Evolutionary conservation across 2,797 vertebrate genomes (phyloP).

Genomic region (Salmo trutta): DNA sequence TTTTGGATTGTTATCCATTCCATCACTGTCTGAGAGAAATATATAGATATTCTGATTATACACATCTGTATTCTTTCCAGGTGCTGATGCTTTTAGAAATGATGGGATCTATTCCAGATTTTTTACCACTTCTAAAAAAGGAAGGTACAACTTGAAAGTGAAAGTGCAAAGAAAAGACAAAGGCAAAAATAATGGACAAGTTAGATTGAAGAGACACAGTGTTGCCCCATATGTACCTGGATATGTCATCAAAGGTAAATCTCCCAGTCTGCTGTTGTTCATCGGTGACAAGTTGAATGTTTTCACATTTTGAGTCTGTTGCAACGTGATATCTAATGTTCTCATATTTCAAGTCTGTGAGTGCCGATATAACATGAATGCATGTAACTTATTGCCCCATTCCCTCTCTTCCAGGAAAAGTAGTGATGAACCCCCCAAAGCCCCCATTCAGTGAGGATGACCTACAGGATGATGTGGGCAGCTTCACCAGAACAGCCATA

Average conservation of each 20-base stretch:
- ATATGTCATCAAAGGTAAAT: constrained; percentile 59
- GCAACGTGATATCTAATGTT: neutral
- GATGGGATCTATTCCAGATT: constrained; percentile 71
- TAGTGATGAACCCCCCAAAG: constrained; percentile 63
- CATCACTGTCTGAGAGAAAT: neutral
- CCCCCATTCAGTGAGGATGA: constrained; percentile 22
- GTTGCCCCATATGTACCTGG: constrained; percentile 60
- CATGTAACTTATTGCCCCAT: neutral
- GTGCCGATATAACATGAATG: too few relatives aligned
- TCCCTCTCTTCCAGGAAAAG: constrained; percentile 45
- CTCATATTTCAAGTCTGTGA: neutral
- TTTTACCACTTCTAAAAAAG: constrained; percentile 58
- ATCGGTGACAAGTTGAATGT: too few relatives aligned
- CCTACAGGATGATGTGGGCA: constrained; percentile 27
- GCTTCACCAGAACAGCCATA: constrained; percentile 48
- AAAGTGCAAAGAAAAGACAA: constrained; percentile 36
- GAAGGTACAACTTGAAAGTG: constrained; percentile 64
- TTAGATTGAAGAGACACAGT: constrained; percentile 19
- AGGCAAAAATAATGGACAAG: neutral
- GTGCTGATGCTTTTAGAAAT: constrained; percentile 64
- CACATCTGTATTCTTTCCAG: constrained; percentile 31
- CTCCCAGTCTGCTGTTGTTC: too few relatives aligned
- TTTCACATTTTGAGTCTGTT: neutral
- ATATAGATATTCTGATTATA: neutral
- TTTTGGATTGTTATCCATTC: too few relatives aligned